phyloP scores from a whole-genome alignment of 2,797 vertebrate genomes.

The Cuniculus paca region DNA sequence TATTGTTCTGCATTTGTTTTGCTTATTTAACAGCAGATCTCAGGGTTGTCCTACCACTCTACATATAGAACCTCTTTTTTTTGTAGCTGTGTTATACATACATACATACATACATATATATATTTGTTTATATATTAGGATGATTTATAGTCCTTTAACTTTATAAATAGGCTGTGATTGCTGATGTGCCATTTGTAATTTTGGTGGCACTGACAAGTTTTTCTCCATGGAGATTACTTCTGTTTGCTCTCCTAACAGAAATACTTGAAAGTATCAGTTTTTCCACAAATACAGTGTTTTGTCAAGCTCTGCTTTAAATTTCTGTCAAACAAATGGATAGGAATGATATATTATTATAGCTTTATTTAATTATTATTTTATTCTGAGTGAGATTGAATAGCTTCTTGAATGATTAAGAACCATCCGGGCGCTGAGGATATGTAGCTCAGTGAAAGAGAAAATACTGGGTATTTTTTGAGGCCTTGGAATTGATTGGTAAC shows the following conservation, averaged over 20 bases:
- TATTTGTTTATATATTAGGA: no score
- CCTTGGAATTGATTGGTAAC: neutral
- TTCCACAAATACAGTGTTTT: neutral
- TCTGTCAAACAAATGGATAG: neutral
- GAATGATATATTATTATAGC: neutral
- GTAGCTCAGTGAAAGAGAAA: neutral
- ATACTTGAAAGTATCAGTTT: neutral
- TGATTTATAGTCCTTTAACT: slow-evolving; percentile 16
- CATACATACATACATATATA: neutral
- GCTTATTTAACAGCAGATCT: neutral
- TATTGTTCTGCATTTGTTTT: neutral
- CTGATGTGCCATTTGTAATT: neutral
- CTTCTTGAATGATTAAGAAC: neutral
- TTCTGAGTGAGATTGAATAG: neutral
- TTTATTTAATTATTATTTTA: neutral
- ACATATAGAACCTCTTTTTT: neutral
- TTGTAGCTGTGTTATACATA: neutral
- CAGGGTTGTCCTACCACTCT: neutral
- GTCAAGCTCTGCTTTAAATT: neutral
- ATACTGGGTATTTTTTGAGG: neutral
- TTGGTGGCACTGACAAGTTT: neutral
- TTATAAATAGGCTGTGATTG: neutral
- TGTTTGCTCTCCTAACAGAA: neutral
- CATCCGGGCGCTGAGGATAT: no score
- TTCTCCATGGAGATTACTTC: neutral